Evolutionary conservation across 2,888 invertebrate genomes (phyloP), one percentile per base, ranked within the genome.

Genomic region (Acronicta psi): DNA sequence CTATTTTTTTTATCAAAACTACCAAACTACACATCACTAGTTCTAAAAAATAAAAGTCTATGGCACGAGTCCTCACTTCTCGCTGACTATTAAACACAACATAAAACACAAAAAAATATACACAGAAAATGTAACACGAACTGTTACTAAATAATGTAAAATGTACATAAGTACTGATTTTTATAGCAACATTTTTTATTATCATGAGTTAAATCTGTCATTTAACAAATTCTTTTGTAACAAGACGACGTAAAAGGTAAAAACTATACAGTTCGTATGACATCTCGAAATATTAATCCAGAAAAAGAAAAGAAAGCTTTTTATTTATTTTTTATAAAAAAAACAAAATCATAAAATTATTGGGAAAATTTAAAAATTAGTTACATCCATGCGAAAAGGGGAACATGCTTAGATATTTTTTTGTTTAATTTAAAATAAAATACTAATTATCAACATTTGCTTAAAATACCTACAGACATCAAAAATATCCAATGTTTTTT

Each of bases 41-140:
- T 50, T 47, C 58, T 54, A 68, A 62, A 54, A 50, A 67, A 66
- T 14, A 23, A 62, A 70, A 71, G 75, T 77, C 71, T 81, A 80
- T 81, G 82, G 79, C 81, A 80, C 84, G 77, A 83, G 81, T 83
- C 86, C 83, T 78, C 81, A 86, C 87, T 77, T 81, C 81, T 83
- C 87, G 82, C 81, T 85, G 69, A 75, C 79, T 82, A 82, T 80
- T 79, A 82, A 82, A 81, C 77, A 86, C 82, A 82, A 84, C 88
- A 85, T 83, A 78, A 41, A 80, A 72, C 51, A 76, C 70, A 77
- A 74, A 67, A 56, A 64, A 63, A 71, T 70, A 62, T 81, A 73
- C 71, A 77, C 69, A 78, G 50, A 56, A 59, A 67, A 61, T 69
- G 51, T 53, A 38, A 59, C 46, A 67, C 45, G 60, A 67, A 56